A percentile compares a stretch with the other conserved stretches of the same genome.
Evolutionary conservation across 2,888 invertebrate genomes (phyloP).

Genomic region (Ptilodon capucinus): DNA sequence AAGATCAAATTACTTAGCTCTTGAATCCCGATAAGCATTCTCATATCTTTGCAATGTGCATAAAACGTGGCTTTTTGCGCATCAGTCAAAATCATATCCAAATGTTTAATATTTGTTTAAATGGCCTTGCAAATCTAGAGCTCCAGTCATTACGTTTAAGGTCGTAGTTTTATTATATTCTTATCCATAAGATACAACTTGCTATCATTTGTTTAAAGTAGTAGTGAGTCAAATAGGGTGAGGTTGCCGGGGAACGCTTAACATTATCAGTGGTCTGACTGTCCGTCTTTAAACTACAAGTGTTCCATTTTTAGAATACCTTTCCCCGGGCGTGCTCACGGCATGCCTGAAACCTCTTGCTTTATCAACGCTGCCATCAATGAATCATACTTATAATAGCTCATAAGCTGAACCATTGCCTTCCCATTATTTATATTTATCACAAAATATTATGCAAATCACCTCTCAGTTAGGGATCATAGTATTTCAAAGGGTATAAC

Average conservation of each 20-base stretch:
- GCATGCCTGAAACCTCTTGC: slow-evolving; percentile 9
- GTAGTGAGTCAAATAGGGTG: neutral
- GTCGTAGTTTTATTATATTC: neutral
- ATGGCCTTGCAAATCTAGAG: neutral
- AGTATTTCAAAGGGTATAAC: slow-evolving; percentile 13
- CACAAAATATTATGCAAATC: slow-evolving; percentile 24
- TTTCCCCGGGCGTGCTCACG: neutral
- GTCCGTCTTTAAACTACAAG: neutral
- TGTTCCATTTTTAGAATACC: neutral
- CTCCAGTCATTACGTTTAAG: neutral
- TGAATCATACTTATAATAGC: slow-evolving; percentile 20
- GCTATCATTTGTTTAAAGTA: neutral
- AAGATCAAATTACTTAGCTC: slow-evolving; percentile 59
- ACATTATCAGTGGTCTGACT: neutral
- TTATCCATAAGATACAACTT: neutral
- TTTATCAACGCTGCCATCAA: slow-evolving; percentile 1
- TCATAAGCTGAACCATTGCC: slow-evolving; percentile 4
- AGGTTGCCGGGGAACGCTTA: neutral
- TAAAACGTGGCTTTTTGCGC: slow-evolving; percentile 22
- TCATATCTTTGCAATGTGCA: slow-evolving; percentile 44
- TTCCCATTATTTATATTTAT: slow-evolving; percentile 30
- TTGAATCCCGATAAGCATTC: slow-evolving; percentile 48
- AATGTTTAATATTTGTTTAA: neutral
- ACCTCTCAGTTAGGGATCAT: slow-evolving; percentile 22
- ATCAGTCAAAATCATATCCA: slow-evolving; percentile 4